Conservation (phyloP, 2,888 invertebrate genomes). For the Doris montereyensis region DNA sequence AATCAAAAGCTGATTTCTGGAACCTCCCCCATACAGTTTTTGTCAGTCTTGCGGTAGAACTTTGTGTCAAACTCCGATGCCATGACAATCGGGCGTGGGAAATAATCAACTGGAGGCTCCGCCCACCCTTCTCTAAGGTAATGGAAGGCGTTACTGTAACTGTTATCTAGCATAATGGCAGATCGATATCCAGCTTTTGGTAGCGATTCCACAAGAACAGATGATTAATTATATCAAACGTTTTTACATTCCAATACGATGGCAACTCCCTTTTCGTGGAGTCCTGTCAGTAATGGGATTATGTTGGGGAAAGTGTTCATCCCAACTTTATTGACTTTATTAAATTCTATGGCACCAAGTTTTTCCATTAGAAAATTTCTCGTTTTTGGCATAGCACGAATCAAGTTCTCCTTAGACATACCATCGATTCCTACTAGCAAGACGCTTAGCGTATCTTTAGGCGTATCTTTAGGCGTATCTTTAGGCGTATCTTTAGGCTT, state of each 20-base stretch:
- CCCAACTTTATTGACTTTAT: conserved; percentile 55
- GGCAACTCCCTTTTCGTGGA: not conserved
- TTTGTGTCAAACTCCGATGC: not conserved
- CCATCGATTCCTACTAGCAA: conserved; percentile 28
- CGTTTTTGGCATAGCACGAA: conserved; percentile 52
- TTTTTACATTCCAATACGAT: not conserved
- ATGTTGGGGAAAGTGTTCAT: conserved; percentile 56
- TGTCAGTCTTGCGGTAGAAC: not conserved
- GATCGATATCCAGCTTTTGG: conserved; percentile 47
- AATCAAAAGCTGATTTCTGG: not conserved
- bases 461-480: not conserved
- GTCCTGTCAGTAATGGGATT: conserved; percentile 51
- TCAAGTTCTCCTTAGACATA: conserved; percentile 34
- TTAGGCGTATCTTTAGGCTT: no score
- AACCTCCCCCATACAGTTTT: conserved; percentile 14
- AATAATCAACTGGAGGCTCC: conserved; percentile 23
- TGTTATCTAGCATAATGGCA: not conserved
- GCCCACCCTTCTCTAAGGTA: conserved; percentile 16
- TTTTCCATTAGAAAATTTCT: conserved; percentile 48
- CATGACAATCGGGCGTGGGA: not conserved
- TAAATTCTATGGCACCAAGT: conserved; percentile 48
- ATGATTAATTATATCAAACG: conserved; percentile 13
- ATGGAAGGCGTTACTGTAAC: conserved; percentile 16
- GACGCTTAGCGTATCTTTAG: conserved; percentile 25
- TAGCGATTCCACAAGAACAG: conserved; percentile 32